Evolutionary conservation across 2,888 invertebrate species (phyloP).

Genomic region (Lepas anatifera): DNA sequence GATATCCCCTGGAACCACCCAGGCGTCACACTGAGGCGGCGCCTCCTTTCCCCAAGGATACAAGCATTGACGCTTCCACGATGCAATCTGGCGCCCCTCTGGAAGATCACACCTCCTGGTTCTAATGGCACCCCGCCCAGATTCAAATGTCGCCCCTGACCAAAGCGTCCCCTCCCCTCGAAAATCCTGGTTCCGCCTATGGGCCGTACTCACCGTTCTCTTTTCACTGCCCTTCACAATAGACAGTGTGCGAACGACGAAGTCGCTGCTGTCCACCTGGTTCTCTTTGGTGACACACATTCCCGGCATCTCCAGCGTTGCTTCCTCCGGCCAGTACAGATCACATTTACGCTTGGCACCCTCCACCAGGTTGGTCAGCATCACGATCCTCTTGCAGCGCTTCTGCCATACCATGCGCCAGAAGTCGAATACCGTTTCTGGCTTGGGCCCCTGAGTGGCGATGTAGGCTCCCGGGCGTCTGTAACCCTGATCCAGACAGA

Average conservation of each 20-base stretch:
- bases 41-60: no score
- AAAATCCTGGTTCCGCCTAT: no score
- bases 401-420: constrained; percentile 1
- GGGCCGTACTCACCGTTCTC: constrained; percentile 29
- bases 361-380: constrained; percentile 41
- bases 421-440: neutral
- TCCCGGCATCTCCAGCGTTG: constrained; percentile 31
- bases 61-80: no score
- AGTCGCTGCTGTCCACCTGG: constrained; percentile 34
- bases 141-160: no score
- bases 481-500: constrained; percentile 29
- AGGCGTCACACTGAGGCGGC: no score
- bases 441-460: neutral
- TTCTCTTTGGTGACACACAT: constrained; percentile 32
- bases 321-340: constrained; percentile 41
- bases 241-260: constrained; percentile 29
- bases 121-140: no score
- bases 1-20: no score
- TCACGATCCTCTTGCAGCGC: constrained; percentile 31
- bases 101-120: no score
- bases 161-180: no score
- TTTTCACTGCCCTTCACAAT: neutral
- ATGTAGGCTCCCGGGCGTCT: constrained; percentile 20
- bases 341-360: constrained; percentile 37
- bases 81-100: no score